Evolutionary conservation across 2,888 invertebrate genomes (phyloP).

Genomic region (Carpatolechia fugitivella): DNA sequence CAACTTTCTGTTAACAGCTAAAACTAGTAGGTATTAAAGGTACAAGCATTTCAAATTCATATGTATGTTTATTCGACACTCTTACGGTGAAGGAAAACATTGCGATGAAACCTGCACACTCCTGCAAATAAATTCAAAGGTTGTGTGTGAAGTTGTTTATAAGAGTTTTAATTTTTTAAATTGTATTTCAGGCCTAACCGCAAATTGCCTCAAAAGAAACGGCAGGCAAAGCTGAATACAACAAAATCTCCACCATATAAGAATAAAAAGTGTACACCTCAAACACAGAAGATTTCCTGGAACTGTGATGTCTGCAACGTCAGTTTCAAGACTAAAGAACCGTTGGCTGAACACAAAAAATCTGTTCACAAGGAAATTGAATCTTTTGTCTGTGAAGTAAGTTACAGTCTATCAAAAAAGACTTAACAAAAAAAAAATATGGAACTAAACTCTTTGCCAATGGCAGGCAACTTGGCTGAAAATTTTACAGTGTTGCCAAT

Average conservation of each 20-base stretch:
- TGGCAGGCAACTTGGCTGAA: too few species aligned
- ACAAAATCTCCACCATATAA: neutral
- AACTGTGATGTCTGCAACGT: neutral
- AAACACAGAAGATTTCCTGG: neutral
- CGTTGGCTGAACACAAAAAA: neutral
- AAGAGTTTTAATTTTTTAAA: neutral
- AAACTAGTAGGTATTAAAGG: too few species aligned
- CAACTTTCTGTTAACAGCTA: too few species aligned
- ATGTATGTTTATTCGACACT: too few species aligned
- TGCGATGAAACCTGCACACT: too few species aligned
- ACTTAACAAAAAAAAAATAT: too few species aligned
- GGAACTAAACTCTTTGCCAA: too few species aligned
- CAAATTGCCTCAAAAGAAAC: neutral
- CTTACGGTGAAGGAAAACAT: too few species aligned
- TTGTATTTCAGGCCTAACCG: neutral
- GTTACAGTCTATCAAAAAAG: neutral
- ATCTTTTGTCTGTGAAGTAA: neutral
- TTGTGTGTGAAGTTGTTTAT: too few species aligned
- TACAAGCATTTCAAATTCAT: too few species aligned
- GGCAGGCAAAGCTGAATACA: neutral
- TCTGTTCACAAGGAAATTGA: neutral
- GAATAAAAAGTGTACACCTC: neutral
- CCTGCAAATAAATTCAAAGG: too few species aligned
- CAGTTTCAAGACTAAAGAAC: neutral
- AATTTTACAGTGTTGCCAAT: too few species aligned